Evolutionary conservation across 1,140 invertebrate species (phyloP).

Genomic region (Hetaerina americana): DNA sequence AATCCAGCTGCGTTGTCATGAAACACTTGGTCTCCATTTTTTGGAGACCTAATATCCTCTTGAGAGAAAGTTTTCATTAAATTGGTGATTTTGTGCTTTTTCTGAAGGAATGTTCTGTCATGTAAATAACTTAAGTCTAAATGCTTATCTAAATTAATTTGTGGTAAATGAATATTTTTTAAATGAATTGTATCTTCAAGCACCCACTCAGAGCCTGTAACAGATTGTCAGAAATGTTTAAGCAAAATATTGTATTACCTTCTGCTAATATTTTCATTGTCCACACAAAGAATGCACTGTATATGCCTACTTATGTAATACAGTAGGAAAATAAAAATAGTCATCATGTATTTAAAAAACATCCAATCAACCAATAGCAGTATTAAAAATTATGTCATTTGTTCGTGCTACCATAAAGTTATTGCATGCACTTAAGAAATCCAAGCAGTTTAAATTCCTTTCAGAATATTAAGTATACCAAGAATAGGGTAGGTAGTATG

Average conservation of each 20-base stretch:
- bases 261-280: not conserved
- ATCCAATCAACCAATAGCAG: no score
- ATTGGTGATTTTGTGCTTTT: conserved; percentile 61
- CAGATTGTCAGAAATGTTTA: conserved; percentile 6
- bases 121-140: conserved; percentile 72
- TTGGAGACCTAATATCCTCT: conserved; percentile 38
- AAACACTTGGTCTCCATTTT: conserved; percentile 35
- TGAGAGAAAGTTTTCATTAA: conserved; percentile 46
- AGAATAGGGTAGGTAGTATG: no score
- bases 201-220: conserved; percentile 79
- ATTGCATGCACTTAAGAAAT: no score
- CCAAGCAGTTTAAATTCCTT: no score
- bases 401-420: no score
- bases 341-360: not conserved
- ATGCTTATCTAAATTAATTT: conserved; percentile 65
- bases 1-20: not conserved
- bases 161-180: conserved; percentile 71
- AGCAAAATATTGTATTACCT: not conserved
- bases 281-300: no score
- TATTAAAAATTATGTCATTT: no score
- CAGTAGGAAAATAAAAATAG: conserved; percentile 1
- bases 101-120: conserved; percentile 64
- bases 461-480: no score
- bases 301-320: not conserved
- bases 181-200: conserved; percentile 92